A percentile compares a stretch with the other conserved stretches of the same genome.
phyloP scores from a whole-genome alignment of 2,113 vertebrate genomes.

The Melospiza melodia region DNA sequence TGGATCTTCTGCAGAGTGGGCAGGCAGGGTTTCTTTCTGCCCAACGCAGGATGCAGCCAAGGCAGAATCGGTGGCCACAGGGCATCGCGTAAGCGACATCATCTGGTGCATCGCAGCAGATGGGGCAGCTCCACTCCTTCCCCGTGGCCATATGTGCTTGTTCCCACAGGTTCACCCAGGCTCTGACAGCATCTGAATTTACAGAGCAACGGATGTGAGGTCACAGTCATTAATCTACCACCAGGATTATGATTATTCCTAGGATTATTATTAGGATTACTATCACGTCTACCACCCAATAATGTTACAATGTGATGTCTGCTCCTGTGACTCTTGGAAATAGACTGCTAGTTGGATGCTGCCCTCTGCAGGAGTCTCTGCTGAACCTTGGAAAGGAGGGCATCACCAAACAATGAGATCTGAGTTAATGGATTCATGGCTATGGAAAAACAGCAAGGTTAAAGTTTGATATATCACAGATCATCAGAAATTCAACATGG shows the following conservation, averaged over 20 bases:
- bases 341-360: not conserved
- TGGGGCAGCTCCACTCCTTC: not conserved
- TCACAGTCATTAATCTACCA: not conserved
- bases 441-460: not conserved
- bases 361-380: not conserved
- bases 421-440: not conserved
- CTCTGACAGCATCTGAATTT: not conserved
- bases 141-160: not conserved
- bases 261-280: not conserved
- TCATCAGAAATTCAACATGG: not conserved
- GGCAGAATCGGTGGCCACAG: not conserved
- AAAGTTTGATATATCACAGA: not conserved
- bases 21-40: not conserved
- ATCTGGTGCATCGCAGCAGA: not conserved
- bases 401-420: not conserved
- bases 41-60: not conserved
- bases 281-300: not conserved
- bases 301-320: not conserved
- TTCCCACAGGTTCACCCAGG: not conserved
- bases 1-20: not conserved
- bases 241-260: not conserved
- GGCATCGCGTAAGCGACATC: rapidly evolving
- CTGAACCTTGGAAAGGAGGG: not conserved
- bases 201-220: not conserved
- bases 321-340: not conserved